phyloP scores from a whole-genome alignment of 2,113 vertebrate species.

The Siphamia tubifer region DNA sequence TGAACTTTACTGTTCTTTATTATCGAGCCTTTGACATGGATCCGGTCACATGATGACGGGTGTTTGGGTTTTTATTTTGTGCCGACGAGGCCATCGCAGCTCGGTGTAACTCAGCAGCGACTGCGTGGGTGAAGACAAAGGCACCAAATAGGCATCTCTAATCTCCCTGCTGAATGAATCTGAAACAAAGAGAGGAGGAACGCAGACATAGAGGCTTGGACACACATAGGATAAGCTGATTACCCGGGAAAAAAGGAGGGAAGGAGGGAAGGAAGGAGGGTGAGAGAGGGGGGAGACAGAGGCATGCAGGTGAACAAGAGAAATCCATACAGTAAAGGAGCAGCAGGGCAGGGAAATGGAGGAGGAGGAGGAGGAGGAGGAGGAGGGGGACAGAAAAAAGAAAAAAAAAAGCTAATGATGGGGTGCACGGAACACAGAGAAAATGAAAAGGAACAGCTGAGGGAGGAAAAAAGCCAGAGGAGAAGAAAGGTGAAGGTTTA shows the following conservation, averaged over 20 bases:
- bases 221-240: constrained; percentile 82
- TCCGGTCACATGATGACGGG: too few relatives aligned
- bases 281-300: constrained; percentile 39
- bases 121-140: constrained; percentile 70
- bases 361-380: neutral
- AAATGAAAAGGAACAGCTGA: constrained; percentile 36
- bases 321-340: constrained; percentile 57
- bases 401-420: constrained; percentile 47
- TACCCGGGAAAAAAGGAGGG: constrained; percentile 45
- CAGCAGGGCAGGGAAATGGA: constrained; percentile 7
- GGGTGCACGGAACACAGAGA: constrained; percentile 45
- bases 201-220: constrained; percentile 74
- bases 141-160: constrained; percentile 80
- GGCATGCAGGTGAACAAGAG: constrained; percentile 45
- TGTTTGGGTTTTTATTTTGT: too few relatives aligned
- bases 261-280: constrained; percentile 28
- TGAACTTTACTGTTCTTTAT: too few relatives aligned
- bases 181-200: constrained; percentile 76
- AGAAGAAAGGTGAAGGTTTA: constrained; percentile 22
- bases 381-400: neutral
- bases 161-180: constrained; percentile 81
- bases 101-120: constrained; percentile 42
- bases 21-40: too few relatives aligned
- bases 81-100: constrained; percentile 30
- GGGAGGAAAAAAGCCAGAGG: constrained; percentile 2